These are phyloP conservation scores for Morpho helenor DNA, from an alignment of 2,888 invertebrate species.

Conservation along the genomic window DNA sequence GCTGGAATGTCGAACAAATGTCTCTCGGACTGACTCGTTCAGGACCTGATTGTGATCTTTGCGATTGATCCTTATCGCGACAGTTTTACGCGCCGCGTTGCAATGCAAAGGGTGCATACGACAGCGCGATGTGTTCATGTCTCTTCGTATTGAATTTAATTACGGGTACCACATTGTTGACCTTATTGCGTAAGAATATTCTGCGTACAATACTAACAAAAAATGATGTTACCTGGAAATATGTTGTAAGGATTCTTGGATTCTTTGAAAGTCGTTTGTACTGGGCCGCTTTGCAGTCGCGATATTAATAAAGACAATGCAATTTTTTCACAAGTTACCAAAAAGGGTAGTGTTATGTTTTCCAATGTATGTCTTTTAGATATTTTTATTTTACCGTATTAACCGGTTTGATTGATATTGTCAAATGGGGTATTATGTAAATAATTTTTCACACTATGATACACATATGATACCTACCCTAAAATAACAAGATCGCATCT, in stretches of 20 bases:
- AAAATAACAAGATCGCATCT: no score
- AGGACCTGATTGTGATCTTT: slow-evolving; percentile 56
- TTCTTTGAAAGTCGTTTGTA: no score
- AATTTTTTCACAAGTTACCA: no score
- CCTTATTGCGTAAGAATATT: slow-evolving; percentile 4
- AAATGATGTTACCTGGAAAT: slow-evolving; percentile 2
- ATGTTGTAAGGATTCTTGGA: slow-evolving; percentile 4
- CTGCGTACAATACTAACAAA: slow-evolving; percentile 2
- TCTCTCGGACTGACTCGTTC: slow-evolving; percentile 45
- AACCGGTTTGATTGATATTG: no score
- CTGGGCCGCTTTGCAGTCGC: no score
- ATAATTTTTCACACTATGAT: no score
- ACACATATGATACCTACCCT: no score
- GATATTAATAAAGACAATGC: no score
- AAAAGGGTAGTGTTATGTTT: no score
- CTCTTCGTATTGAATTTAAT: slow-evolving; percentile 29
- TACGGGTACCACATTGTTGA: slow-evolving; percentile 18
- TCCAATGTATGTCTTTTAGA: no score
- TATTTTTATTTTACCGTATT: no score
- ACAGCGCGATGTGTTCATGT: slow-evolving; percentile 30
- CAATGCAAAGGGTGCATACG: slow-evolving; percentile 37
- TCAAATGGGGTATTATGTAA: no score
- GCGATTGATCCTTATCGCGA: slow-evolving; percentile 68
- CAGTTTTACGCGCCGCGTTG: slow-evolving; percentile 69
- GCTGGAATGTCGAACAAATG: slow-evolving; percentile 57